Evolutionary conservation across 2,888 invertebrate genomes (phyloP).

Genomic region (Acronicta leporina): DNA sequence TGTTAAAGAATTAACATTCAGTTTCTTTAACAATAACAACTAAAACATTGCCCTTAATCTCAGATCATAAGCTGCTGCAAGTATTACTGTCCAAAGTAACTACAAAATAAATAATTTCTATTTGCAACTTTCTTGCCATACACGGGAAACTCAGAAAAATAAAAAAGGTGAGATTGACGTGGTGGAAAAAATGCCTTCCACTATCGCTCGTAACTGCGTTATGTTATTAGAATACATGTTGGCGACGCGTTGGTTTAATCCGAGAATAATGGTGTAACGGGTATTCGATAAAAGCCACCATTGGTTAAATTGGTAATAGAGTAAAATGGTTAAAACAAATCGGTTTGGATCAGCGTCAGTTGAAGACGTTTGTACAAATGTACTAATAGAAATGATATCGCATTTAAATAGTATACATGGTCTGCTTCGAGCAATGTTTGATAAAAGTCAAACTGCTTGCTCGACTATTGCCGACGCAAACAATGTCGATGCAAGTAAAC

Average conservation of each 20-base stretch:
- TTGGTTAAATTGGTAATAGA: conserved; percentile 11
- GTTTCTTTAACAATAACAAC: neutral
- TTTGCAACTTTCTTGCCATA: conserved; percentile 13
- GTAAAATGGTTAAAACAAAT: conserved; percentile 34
- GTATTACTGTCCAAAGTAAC: no score
- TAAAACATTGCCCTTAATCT: no score
- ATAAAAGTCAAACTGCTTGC: conserved; percentile 41
- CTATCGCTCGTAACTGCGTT: conserved; percentile 25
- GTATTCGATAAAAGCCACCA: conserved; percentile 29
- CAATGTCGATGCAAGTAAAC: conserved; percentile 53
- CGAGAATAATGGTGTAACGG: conserved; percentile 44
- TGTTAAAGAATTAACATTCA: conserved; percentile 13
- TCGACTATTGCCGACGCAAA: conserved; percentile 55
- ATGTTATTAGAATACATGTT: conserved; percentile 34
- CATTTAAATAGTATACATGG: conserved; percentile 40
- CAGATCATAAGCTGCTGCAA: no score
- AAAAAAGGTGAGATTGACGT: conserved; percentile 15
- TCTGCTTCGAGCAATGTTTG: conserved; percentile 34
- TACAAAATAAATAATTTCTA: conserved; percentile 3
- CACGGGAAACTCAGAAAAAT: conserved; percentile 13
- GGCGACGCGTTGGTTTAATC: conserved; percentile 42
- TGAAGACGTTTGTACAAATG: conserved; percentile 20
- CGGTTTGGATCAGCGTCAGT: conserved; percentile 22
- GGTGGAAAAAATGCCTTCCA: conserved; percentile 18
- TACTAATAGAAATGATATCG: conserved; percentile 24